Conservation (phyloP, 2,797 vertebrate species). For the Momotus momota region DNA sequence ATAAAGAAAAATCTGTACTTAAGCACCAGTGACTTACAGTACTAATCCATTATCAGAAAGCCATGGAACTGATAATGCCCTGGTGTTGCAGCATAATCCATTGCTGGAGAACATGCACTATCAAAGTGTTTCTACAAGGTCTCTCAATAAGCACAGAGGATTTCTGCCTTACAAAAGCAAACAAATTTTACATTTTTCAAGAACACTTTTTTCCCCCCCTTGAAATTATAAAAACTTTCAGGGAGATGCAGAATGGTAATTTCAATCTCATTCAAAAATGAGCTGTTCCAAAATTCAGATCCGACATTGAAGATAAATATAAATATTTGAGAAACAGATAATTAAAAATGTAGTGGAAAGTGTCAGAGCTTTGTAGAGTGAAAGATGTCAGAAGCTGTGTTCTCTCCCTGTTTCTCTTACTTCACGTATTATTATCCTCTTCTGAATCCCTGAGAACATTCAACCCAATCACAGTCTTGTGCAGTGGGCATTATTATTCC, state of each 20-base stretch:
- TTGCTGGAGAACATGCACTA: not conserved
- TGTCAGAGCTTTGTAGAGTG: not conserved
- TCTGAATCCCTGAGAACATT: not conserved
- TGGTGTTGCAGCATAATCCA: not conserved
- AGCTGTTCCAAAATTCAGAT: not conserved
- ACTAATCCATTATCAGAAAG: not conserved
- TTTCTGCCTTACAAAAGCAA: not conserved
- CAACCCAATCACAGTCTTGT: not conserved
- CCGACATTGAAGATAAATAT: not conserved
- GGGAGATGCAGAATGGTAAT: not conserved
- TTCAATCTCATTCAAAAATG: not conserved
- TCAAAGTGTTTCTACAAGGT: not conserved
- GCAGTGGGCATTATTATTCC: conserved; percentile 6
- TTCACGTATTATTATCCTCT: not conserved
- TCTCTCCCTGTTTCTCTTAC: not conserved
- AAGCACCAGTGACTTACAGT: not conserved
- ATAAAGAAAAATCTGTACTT: not conserved
- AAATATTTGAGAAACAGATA: conserved; percentile 24
- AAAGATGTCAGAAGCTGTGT: not conserved
- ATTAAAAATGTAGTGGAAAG: conserved; percentile 4
- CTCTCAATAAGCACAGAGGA: not conserved
- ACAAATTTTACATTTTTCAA: not conserved
- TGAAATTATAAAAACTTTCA: not conserved
- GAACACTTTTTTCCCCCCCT: not conserved
- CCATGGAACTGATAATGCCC: not conserved